A percentile compares a stretch with the other conserved stretches of the same genome.
Conservation (phyloP, 1,140 invertebrate genomes). For the Sitophilus oryzae region DNA sequence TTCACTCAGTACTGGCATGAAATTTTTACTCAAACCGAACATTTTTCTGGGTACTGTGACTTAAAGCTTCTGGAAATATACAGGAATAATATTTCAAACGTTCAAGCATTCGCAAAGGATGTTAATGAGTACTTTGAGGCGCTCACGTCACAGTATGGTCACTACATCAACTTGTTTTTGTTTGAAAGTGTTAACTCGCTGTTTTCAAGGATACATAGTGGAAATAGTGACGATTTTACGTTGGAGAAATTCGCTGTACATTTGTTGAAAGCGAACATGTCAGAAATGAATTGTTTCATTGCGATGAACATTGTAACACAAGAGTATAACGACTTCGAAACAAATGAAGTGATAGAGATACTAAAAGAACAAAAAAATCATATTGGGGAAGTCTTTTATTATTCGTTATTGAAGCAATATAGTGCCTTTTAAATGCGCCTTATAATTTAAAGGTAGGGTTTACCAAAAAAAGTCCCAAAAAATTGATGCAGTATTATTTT, state of each 20-base stretch:
- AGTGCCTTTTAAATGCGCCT: too few species aligned
- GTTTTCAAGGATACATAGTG: background rate
- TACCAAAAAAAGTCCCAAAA: too few species aligned
- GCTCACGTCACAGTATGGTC: background rate
- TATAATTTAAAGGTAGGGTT: too few species aligned
- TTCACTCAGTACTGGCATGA: background rate
- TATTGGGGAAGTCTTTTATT: background rate
- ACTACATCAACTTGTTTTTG: too few species aligned
- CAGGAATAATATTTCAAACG: background rate
- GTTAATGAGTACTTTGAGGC: background rate
- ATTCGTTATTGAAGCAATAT: background rate
- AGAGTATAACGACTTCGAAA: background rate
- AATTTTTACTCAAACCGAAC: background rate
- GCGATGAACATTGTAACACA: background rate
- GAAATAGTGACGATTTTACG: background rate
- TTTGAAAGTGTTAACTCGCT: background rate
- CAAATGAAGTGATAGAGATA: background rate
- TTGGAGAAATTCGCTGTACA: background rate
- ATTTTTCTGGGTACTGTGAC: background rate
- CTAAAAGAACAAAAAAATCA: background rate
- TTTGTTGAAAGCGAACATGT: too few species aligned
- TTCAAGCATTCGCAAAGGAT: background rate
- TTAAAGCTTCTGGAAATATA: background rate
- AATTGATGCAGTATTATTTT: too few species aligned
- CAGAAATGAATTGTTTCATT: too few species aligned